Percentiles rank a stretch among this genome's conserved stretches.
Conservation (phyloP, 2,797 vertebrate species). For the Galago senegalensis region DNA sequence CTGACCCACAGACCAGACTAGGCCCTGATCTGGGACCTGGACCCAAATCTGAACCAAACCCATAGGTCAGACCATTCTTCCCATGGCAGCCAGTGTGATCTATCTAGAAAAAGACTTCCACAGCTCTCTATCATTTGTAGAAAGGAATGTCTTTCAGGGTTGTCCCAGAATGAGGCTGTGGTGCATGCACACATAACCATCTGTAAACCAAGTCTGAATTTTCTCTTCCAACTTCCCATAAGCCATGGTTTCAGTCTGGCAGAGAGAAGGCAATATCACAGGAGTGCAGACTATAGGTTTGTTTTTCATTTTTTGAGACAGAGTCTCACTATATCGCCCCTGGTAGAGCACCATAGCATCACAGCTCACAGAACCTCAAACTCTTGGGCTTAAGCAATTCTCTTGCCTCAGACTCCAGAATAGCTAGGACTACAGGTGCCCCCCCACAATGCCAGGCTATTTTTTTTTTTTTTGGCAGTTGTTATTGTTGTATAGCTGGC, state of each 20-base stretch:
- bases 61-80: neutral
- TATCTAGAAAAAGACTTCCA: constrained; percentile 30
- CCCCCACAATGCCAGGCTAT: too few species aligned
- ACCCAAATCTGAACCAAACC: neutral
- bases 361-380: too few species aligned
- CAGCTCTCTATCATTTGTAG: neutral
- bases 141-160: neutral
- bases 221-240: neutral
- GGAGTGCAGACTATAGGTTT: neutral
- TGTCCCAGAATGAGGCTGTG: neutral
- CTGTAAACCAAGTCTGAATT: neutral
- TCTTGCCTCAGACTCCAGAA: too few species aligned
- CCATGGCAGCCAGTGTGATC: neutral
- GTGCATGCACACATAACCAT: neutral
- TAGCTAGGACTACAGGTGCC: too few species aligned
- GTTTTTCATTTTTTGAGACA: too few species aligned
- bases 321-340: too few species aligned
- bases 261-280: neutral
- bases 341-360: too few species aligned
- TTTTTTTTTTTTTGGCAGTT: too few species aligned
- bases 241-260: neutral
- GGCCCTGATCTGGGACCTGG: neutral
- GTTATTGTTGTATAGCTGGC: too few species aligned
- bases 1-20: neutral
- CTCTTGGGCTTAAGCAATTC: too few species aligned